Conservation (phyloP, 2,888 invertebrate species). For the Elysia crispata region DNA sequence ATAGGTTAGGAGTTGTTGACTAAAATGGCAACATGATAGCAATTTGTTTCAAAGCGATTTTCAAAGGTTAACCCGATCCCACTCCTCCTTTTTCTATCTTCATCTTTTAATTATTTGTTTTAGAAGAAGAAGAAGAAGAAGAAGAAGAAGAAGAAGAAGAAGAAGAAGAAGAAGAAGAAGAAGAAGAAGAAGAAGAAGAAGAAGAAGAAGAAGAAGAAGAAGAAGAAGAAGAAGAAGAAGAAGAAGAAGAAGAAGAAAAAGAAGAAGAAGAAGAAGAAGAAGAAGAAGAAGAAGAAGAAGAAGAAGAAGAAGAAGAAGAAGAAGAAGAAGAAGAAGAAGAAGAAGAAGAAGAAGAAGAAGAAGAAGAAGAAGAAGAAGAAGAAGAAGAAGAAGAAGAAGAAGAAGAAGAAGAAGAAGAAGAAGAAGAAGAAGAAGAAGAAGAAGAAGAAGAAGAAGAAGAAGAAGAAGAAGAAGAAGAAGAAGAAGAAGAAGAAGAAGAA, state of each 20-base stretch:
- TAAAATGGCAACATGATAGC: too few species aligned
- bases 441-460: not conserved
- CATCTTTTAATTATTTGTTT: too few species aligned
- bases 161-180: not conserved
- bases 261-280: slow-evolving; percentile 1
- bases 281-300: not conserved
- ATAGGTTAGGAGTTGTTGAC: too few species aligned
- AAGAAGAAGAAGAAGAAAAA: not conserved
- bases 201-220: not conserved
- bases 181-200: slow-evolving; percentile 10
- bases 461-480: not conserved
- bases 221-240: slow-evolving; percentile 9
- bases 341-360: not conserved
- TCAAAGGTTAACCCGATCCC: too few species aligned
- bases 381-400: not conserved
- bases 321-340: slow-evolving; percentile 12
- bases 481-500: slow-evolving; percentile 16
- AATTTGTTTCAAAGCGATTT: too few species aligned
- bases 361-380: not conserved
- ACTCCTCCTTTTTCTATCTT: too few species aligned
- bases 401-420: slow-evolving; percentile 2
- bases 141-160: too few species aligned
- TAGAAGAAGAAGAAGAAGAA: too few species aligned
- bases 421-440: not conserved
- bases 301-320: not conserved